Evolutionary conservation across 1,140 invertebrate genomes (phyloP).

Genomic region (Caenorhabditis inopinata): DNA sequence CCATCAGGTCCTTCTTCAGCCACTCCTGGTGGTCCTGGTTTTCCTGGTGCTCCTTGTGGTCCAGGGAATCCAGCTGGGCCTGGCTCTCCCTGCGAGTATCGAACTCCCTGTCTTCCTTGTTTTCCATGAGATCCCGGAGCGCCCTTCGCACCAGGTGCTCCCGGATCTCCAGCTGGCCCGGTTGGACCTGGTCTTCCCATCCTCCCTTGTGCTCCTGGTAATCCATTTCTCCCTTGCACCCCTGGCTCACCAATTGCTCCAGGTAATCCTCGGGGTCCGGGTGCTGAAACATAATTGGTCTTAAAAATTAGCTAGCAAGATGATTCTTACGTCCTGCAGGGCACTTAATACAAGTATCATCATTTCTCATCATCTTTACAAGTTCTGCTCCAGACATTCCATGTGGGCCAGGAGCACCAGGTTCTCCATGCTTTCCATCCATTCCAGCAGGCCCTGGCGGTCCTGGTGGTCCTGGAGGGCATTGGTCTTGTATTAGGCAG

Average conservation of each 20-base stretch:
- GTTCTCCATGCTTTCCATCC: conserved; percentile 34
- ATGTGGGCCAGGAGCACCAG: neutral
- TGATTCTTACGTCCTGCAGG: neutral
- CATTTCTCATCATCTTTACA: neutral
- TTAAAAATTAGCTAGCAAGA: neutral
- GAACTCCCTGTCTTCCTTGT: conserved; percentile 32
- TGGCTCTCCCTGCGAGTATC: conserved; percentile 12
- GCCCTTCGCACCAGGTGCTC: conserved; percentile 21
- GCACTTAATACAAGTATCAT: conserved; percentile 34
- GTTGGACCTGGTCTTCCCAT: conserved; percentile 20
- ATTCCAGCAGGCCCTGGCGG: conserved; percentile 33
- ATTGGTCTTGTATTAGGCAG: conserved; percentile 22
- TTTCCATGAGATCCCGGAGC: conserved; percentile 17
- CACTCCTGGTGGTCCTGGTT: conserved; percentile 17
- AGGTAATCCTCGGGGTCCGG: neutral
- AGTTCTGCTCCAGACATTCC: conserved; percentile 27
- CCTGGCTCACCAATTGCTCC: conserved; percentile 23
- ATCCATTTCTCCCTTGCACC: conserved; percentile 21
- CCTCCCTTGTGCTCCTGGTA: conserved; percentile 7
- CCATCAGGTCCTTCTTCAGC: conserved; percentile 47
- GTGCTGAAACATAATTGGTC: neutral
- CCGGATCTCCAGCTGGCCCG: conserved; percentile 33
- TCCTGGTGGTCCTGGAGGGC: conserved; percentile 42
- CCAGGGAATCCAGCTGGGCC: conserved; percentile 38
- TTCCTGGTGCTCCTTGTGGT: conserved; percentile 28